phyloP scores from a whole-genome alignment of 2,797 vertebrate genomes.

The Scyliorhinus canicula region DNA sequence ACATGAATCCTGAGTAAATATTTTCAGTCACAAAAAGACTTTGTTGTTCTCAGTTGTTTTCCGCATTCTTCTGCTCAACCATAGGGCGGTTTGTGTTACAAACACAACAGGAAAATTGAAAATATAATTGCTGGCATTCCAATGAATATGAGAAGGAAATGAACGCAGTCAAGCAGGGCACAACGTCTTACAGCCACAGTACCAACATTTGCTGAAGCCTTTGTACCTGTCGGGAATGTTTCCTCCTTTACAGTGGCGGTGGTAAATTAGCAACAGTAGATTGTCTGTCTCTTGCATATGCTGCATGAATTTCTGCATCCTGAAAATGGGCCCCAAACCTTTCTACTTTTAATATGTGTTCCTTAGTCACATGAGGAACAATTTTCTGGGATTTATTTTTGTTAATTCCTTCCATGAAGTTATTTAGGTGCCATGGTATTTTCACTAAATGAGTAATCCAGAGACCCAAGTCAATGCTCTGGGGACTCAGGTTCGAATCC shows the following conservation, averaged over 20 bases:
- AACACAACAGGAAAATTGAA: background rate
- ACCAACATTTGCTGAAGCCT: background rate
- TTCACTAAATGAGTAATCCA: too few species aligned
- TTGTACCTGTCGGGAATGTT: background rate
- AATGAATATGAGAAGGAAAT: background rate
- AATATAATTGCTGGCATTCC: background rate
- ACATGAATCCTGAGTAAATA: background rate
- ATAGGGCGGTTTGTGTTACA: background rate
- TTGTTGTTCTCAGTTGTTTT: slow-evolving; percentile 27
- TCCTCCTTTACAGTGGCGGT: background rate
- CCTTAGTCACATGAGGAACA: background rate
- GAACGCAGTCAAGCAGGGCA: background rate
- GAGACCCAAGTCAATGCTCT: too few species aligned
- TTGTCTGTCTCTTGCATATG: background rate
- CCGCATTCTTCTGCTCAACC: slow-evolving; percentile 22
- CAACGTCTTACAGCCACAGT: background rate
- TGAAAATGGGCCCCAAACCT: background rate
- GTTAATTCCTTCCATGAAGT: background rate
- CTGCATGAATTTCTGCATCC: background rate
- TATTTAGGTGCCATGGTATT: background rate
- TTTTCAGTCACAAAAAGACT: background rate
- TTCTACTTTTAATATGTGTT: background rate
- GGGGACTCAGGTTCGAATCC: too few species aligned
- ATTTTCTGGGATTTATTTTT: background rate
- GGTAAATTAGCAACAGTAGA: background rate